A percentile compares a stretch with the other conserved stretches of the same genome.
These are phyloP conservation scores for Cryptotermes secundus DNA, from an alignment of 1,140 invertebrate species.

Conservation along the genomic window DNA sequence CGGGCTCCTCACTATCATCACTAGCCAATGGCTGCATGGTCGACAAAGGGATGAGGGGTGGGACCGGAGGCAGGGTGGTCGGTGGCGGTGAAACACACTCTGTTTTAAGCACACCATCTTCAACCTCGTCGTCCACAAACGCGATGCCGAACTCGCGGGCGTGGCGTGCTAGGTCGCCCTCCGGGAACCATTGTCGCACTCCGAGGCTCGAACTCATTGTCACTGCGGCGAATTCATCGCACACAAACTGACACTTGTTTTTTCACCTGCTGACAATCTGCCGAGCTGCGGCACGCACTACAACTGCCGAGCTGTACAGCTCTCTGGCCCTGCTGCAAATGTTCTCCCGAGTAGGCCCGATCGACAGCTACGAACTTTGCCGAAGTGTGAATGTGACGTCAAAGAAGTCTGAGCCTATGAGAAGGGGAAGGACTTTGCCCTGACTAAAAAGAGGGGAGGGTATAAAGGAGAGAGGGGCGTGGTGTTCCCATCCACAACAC, in stretches of 20 bases:
- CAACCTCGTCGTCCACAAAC: conserved; percentile 24
- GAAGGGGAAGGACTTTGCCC: conserved; percentile 26
- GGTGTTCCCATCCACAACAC: conserved; percentile 31
- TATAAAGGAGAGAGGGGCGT: conserved; percentile 29
- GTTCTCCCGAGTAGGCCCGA: conserved; percentile 20
- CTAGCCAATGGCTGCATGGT: background rate
- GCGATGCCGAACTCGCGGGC: conserved; percentile 33
- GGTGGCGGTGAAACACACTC: conserved; percentile 20
- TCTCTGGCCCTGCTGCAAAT: background rate
- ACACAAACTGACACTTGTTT: background rate
- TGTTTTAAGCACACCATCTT: conserved; percentile 15
- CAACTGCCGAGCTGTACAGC: background rate
- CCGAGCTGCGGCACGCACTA: background rate
- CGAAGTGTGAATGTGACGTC: conserved; percentile 29
- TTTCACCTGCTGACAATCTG: background rate
- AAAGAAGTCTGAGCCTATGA: conserved; percentile 25
- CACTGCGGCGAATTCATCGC: background rate
- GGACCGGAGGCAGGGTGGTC: conserved; percentile 6
- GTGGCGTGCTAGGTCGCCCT: conserved; percentile 29
- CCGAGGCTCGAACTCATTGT: conserved; percentile 31
- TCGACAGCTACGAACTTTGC: background rate
- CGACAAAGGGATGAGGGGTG: conserved; percentile 26
- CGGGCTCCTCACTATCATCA: conserved; percentile 4
- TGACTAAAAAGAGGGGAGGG: conserved; percentile 1
- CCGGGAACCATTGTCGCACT: conserved; percentile 27